Conservation (phyloP, 2,113 vertebrate genomes). For the Petrocephalus microphthalmus region DNA sequence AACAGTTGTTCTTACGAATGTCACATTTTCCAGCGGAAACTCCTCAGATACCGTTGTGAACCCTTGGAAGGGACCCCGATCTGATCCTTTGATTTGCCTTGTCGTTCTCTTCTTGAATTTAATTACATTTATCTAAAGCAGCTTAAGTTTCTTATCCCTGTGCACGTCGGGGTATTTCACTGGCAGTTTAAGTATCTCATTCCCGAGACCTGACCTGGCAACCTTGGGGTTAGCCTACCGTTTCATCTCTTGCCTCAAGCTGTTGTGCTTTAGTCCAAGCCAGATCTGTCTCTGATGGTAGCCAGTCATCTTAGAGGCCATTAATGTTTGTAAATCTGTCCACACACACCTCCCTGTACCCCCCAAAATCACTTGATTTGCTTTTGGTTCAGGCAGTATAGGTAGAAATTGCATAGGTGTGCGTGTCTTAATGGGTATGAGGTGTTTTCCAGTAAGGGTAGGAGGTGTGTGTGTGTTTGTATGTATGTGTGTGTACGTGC, state of each 20-base stretch:
- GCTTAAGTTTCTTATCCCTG: not conserved
- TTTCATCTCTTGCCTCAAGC: not conserved
- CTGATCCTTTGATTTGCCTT: not conserved
- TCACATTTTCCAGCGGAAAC: not conserved
- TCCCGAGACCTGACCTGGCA: not conserved
- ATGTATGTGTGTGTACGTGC: not conserved
- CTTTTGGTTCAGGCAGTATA: not conserved
- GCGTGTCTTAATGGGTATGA: not conserved
- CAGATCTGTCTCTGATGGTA: not conserved
- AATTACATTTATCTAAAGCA: slow-evolving; percentile 1
- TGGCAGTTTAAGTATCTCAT: not conserved
- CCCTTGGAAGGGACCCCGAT: not conserved
- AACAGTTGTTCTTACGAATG: not conserved
- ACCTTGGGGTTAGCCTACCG: not conserved
- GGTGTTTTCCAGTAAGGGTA: not conserved
- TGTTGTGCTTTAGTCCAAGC: not conserved
- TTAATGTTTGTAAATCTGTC: not conserved
- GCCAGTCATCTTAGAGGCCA: not conserved
- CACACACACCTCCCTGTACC: not conserved
- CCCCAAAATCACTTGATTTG: not conserved
- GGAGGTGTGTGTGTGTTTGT: not conserved
- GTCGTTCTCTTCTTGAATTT: not conserved
- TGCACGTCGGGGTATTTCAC: not conserved
- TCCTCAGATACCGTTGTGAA: not conserved
- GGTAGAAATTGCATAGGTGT: not conserved